phyloP scores from a whole-genome alignment of 2,797 vertebrate genomes.

The Sardinella longiceps region DNA sequence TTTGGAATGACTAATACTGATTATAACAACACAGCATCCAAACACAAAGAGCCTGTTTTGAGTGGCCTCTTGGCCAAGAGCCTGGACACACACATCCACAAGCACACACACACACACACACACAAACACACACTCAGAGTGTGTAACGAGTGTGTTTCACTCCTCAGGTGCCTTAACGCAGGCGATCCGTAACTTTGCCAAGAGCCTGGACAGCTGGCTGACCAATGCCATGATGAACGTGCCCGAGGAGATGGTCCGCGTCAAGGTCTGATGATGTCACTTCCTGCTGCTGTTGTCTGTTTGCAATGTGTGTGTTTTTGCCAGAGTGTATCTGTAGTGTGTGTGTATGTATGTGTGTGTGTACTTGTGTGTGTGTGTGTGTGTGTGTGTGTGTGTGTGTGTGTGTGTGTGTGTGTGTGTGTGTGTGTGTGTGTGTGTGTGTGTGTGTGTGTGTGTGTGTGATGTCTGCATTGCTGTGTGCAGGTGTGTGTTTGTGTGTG shows the following conservation, averaged over 20 bases:
- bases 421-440: background rate
- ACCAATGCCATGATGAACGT: slow-evolving; percentile 96
- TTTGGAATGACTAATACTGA: too few relatives aligned
- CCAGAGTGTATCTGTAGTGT: background rate
- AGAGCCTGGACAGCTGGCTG: slow-evolving; percentile 94
- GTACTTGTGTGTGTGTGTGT: slow-evolving; percentile 43
- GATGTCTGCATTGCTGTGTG: too few relatives aligned
- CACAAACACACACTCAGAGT: too few relatives aligned
- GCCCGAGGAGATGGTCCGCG: slow-evolving; percentile 93
- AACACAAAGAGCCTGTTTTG: too few relatives aligned
- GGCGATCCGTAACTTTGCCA: slow-evolving; percentile 96
- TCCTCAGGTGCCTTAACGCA: slow-evolving; percentile 84
- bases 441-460: background rate
- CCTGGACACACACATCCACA: slow-evolving; percentile 91
- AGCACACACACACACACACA: too few relatives aligned
- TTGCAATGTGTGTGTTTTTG: background rate
- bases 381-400: background rate
- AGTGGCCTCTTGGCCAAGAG: too few relatives aligned
- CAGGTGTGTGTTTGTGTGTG: background rate
- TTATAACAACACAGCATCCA: too few relatives aligned
- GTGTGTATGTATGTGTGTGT: background rate
- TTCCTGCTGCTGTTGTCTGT: background rate
- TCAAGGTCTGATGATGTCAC: slow-evolving; percentile 77
- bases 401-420: background rate
- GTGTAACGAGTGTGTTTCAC: background rate